A percentile compares a stretch with the other conserved stretches of the same genome.
phyloP scores from a whole-genome alignment of 2,797 vertebrate genomes.

The Crax fasciolata region DNA sequence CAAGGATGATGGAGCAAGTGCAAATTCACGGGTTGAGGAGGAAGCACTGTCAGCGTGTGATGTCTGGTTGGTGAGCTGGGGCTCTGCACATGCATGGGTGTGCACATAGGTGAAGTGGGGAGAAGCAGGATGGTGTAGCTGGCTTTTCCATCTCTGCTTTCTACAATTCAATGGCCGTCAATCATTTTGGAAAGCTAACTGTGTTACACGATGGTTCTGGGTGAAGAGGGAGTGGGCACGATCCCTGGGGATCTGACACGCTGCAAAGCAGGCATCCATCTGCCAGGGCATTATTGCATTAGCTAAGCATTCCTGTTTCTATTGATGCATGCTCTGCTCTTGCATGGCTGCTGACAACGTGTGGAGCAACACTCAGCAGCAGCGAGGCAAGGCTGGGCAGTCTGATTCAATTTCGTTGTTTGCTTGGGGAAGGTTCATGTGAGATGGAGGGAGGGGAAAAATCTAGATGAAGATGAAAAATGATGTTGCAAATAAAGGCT shows the following conservation, averaged over 20 bases:
- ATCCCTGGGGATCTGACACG: not conserved
- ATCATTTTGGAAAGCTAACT: slow-evolving; percentile 14
- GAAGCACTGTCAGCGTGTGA: not conserved
- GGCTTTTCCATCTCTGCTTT: not conserved
- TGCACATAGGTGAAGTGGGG: not conserved
- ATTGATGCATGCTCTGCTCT: not conserved
- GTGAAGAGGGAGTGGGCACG: not conserved
- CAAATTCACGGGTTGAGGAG: not conserved
- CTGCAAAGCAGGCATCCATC: slow-evolving; percentile 9
- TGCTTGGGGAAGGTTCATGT: not conserved
- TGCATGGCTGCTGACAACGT: not conserved
- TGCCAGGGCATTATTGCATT: not conserved
- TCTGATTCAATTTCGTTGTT: not conserved
- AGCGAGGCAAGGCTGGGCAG: not conserved
- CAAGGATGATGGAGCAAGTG: not conserved
- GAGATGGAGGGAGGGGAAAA: not conserved
- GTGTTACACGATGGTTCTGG: slow-evolving; percentile 11
- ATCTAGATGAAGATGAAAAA: not conserved
- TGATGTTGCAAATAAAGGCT: not conserved
- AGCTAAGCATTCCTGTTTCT: slow-evolving; percentile 28
- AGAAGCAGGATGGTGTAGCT: not conserved
- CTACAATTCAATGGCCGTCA: not conserved
- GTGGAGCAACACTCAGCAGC: not conserved
- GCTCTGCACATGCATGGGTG: too few species aligned
- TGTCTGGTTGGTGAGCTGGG: not conserved